Conservation (phyloP, 1,140 invertebrate species). For the Camponotus vicinus region DNA sequence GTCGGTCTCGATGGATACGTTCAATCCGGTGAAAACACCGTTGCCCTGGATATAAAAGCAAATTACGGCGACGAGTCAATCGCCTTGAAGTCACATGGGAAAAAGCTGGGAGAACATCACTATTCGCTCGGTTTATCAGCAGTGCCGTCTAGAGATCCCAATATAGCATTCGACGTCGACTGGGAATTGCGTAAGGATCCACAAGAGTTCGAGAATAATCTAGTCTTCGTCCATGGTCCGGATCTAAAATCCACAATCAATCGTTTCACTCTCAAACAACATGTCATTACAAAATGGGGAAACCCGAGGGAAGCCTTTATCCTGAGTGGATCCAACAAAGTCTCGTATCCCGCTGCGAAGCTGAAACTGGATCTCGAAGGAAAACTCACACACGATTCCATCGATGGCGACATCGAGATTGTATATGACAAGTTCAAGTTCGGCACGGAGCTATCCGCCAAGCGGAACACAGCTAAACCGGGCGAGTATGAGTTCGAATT, state of each 20-base stretch:
- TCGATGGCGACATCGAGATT: slow-evolving; percentile 85
- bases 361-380: slow-evolving; percentile 85
- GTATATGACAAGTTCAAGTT: slow-evolving; percentile 87
- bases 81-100: slow-evolving; percentile 82
- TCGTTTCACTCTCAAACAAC: slow-evolving; percentile 86
- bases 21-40: slow-evolving; percentile 79
- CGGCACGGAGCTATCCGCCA: slow-evolving; percentile 86
- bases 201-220: slow-evolving; percentile 82
- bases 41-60: slow-evolving; percentile 86
- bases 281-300: slow-evolving; percentile 78
- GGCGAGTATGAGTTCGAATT: slow-evolving; percentile 89
- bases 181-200: slow-evolving; percentile 82
- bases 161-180: slow-evolving; percentile 87
- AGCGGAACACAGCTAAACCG: slow-evolving; percentile 85
- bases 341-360: slow-evolving; percentile 87
- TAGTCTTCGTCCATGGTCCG: slow-evolving; percentile 88
- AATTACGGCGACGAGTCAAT: slow-evolving; percentile 86
- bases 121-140: slow-evolving; percentile 75
- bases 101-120: slow-evolving; percentile 64
- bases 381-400: slow-evolving; percentile 85
- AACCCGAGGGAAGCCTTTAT: slow-evolving; percentile 76
- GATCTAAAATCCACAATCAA: slow-evolving; percentile 88
- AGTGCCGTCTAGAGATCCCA: slow-evolving; percentile 85
- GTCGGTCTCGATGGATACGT: slow-evolving; percentile 86
- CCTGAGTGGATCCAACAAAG: slow-evolving; percentile 83